These are phyloP conservation scores for Bombycilla garrulus DNA, from an alignment of 2,113 vertebrate genomes.

Conservation along the genomic window DNA sequence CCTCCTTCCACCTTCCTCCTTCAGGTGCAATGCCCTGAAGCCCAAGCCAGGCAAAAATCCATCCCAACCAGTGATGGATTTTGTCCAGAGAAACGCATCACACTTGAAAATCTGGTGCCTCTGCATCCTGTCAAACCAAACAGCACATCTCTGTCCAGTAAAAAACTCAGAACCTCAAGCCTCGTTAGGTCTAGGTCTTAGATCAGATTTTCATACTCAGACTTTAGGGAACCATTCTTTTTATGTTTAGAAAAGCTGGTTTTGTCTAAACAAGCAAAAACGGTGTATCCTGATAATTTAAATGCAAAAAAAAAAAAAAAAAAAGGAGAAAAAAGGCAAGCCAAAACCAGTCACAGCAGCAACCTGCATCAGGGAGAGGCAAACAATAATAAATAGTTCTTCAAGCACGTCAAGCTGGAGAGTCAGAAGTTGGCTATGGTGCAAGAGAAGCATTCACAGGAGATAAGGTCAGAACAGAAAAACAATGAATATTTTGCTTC, in stretches of 20 bases:
- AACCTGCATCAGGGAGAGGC: not conserved
- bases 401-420: not conserved
- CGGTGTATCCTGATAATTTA: not conserved
- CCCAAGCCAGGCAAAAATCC: not conserved
- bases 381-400: not conserved
- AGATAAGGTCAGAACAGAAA: constrained; percentile 45
- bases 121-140: not conserved
- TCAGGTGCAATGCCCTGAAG: not conserved
- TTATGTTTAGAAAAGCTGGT: not conserved
- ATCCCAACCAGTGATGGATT: not conserved
- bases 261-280: not conserved
- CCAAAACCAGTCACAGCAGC: not conserved
- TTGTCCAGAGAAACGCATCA: not conserved
- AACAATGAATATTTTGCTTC: constrained; percentile 25
- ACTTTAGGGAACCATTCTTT: not conserved
- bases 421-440: constrained; percentile 1
- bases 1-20: not conserved
- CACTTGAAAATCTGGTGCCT: not conserved
- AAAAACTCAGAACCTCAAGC: not conserved
- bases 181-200: not conserved
- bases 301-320: not conserved
- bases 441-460: not conserved
- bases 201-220: not conserved
- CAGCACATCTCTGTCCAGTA: not conserved
- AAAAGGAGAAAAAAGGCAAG: not conserved